Conservation (phyloP, 2,888 invertebrate species). For the Ichneumoninae sp. region DNA sequence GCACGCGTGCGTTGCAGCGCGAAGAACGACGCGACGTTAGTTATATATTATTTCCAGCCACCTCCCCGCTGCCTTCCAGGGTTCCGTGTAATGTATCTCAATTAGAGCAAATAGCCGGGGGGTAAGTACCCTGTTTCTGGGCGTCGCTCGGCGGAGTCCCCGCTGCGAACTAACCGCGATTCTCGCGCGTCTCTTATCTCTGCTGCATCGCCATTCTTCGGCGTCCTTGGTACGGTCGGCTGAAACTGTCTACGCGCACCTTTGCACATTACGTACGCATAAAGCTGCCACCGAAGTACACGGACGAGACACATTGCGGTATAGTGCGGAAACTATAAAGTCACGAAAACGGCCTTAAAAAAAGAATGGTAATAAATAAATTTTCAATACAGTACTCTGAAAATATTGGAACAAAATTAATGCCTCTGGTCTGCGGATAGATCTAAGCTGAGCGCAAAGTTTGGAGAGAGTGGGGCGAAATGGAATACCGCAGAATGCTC, state of each 20-base stretch:
- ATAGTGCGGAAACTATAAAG: background rate
- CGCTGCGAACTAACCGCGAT: constrained; percentile 28
- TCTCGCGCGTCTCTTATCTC: constrained; percentile 46
- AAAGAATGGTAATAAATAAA: too few relatives aligned
- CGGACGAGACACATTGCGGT: background rate
- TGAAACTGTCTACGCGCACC: constrained; percentile 5
- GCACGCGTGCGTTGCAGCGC: constrained; percentile 57
- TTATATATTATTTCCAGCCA: constrained; percentile 37
- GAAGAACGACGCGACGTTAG: constrained; percentile 29
- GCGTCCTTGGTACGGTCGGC: background rate
- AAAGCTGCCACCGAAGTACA: background rate
- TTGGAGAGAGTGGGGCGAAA: too few relatives aligned
- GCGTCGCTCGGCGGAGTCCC: constrained; percentile 13
- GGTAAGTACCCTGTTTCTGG: constrained; percentile 56
- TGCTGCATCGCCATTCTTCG: constrained; percentile 12
- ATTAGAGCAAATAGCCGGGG: constrained; percentile 69
- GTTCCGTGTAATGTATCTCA: constrained; percentile 68
- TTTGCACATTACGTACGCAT: background rate
- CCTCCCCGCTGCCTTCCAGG: constrained; percentile 16
- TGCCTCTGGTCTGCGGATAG: too few relatives aligned
- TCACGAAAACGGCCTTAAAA: too few relatives aligned
- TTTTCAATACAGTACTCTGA: too few relatives aligned
- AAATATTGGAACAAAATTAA: too few relatives aligned
- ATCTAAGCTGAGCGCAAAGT: too few relatives aligned
- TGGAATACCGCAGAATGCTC: too few relatives aligned